Evolutionary conservation across 2,113 vertebrate species (phyloP).

Genomic region (Lucifuga dentata): DNA sequence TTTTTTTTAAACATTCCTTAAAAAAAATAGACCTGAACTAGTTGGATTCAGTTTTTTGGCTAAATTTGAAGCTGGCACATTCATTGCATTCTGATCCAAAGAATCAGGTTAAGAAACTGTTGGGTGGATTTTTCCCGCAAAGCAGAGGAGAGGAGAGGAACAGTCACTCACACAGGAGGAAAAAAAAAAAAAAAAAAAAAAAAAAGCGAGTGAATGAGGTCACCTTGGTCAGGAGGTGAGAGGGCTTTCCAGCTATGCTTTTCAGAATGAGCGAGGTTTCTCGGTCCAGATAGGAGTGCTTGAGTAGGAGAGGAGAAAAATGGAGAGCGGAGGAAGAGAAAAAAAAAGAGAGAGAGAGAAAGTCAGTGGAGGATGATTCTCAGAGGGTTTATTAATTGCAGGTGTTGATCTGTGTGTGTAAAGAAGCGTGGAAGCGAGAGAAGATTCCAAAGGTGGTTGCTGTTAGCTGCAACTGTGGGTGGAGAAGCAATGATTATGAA

Average conservation of each 20-base stretch:
- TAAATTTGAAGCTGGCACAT: no score
- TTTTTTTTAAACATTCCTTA: no score
- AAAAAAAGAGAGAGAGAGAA: slow-evolving; percentile 77
- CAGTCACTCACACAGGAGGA: slow-evolving; percentile 52
- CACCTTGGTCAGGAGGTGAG: slow-evolving; percentile 99
- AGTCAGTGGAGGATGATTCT: slow-evolving; percentile 83
- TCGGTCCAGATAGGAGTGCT: slow-evolving; percentile 99
- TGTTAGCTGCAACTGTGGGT: slow-evolving; percentile 67
- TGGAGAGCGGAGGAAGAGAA: slow-evolving; percentile 85
- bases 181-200: not conserved
- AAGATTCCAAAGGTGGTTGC: slow-evolving; percentile 43
- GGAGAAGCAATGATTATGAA: slow-evolving; percentile 53
- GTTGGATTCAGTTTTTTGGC: no score
- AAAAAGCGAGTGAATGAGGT: slow-evolving; percentile 78
- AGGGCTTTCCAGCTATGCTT: slow-evolving; percentile 99
- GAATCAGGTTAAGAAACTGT: no score
- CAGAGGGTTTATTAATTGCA: slow-evolving; percentile 66
- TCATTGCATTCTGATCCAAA: no score
- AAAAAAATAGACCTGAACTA: no score
- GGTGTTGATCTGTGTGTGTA: slow-evolving; percentile 49
- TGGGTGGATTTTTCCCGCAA: slow-evolving; percentile 36
- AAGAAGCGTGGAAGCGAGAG: slow-evolving; percentile 58
- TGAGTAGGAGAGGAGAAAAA: slow-evolving; percentile 57
- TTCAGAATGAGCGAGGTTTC: slow-evolving; percentile 99
- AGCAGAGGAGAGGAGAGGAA: slow-evolving; percentile 49